Evolutionary conservation across 2,888 invertebrate species (phyloP).

Genomic region (Erannis defoliaria): DNA sequence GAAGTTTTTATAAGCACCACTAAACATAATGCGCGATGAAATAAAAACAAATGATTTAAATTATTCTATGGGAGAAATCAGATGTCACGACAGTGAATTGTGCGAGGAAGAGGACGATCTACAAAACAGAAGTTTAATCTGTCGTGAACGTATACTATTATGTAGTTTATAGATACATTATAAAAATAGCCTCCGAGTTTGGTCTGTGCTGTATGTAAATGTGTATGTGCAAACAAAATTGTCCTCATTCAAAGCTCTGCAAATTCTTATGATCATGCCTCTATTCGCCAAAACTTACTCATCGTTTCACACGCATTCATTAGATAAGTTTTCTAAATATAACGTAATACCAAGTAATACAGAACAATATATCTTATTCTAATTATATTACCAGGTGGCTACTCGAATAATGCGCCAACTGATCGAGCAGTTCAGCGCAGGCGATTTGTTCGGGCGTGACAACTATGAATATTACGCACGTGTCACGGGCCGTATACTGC

Average conservation of each 20-base stretch:
- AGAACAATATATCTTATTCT: neutral
- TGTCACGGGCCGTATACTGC: constrained; percentile 96
- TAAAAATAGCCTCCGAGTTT: neutral
- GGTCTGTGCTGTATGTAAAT: neutral
- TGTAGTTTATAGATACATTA: no score
- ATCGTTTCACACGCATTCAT: neutral
- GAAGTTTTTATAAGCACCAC: no score
- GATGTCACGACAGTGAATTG: no score
- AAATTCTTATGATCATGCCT: neutral
- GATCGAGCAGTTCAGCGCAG: constrained; percentile 98
- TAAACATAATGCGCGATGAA: no score
- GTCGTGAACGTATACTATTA: no score
- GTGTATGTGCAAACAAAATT: no score
- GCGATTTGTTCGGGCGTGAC: constrained; percentile 97
- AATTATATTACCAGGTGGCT: constrained; percentile 90
- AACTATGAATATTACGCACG: constrained; percentile 98
- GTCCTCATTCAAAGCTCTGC: neutral
- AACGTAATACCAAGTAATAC: neutral
- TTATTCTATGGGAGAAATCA: no score
- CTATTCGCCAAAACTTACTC: neutral
- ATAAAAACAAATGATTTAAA: no score
- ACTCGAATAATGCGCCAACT: constrained; percentile 98
- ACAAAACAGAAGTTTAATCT: no score
- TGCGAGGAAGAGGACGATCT: no score
- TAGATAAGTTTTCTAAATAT: neutral